These are phyloP conservation scores for Mizuhopecten yessoensis DNA, from an alignment of 1,140 invertebrate species.

Conservation along the genomic window DNA sequence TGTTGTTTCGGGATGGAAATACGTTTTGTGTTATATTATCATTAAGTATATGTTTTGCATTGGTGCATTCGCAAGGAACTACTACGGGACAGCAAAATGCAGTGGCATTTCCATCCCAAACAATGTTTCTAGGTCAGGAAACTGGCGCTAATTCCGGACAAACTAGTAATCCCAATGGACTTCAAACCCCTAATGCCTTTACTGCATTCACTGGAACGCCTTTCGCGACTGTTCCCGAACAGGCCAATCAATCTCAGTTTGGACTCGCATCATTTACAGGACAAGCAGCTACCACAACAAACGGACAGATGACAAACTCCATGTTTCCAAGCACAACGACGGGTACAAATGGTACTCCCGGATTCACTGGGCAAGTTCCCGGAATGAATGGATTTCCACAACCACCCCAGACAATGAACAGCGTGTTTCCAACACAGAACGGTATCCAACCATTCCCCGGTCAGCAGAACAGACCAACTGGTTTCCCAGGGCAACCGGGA, in stretches of 20 bases:
- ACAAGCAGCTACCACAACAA: neutral
- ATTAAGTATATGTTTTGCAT: neutral
- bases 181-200: neutral
- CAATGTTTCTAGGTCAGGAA: constrained; percentile 2
- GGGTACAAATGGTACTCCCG: neutral
- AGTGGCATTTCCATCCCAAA: neutral
- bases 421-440: neutral
- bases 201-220: neutral
- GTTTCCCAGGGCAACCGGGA: constrained; percentile 43
- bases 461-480: constrained; percentile 40
- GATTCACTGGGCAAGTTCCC: constrained; percentile 33
- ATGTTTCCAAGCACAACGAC: neutral
- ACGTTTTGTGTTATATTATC: neutral
- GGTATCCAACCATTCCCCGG: constrained; percentile 3
- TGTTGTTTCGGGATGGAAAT: neutral
- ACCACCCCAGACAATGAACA: neutral
- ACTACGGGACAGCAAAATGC: neutral
- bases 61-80: constrained; percentile 6
- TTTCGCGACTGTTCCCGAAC: neutral
- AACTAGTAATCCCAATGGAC: neutral
- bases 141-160: constrained; percentile 17
- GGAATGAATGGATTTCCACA: constrained; percentile 22
- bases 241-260: neutral
- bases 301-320: neutral
- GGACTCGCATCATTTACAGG: neutral